phyloP scores from a whole-genome alignment of 2,888 invertebrate genomes.

The Trisateles emortualis region DNA sequence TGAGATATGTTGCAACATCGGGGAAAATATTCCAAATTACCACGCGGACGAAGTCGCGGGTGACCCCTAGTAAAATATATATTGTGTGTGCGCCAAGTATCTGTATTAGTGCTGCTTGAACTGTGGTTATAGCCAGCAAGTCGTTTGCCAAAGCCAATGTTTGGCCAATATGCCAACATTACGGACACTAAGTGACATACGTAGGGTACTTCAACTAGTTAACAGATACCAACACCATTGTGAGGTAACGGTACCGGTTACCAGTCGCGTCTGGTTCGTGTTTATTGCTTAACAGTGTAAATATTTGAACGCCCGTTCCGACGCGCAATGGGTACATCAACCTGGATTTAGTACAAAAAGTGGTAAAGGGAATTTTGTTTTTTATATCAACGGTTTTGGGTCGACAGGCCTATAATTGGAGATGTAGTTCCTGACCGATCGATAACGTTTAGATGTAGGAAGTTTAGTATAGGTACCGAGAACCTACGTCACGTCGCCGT shows the following conservation, averaged over 20 bases:
- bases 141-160: background rate
- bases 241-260: slow-evolving; percentile 35
- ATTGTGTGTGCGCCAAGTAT: no score
- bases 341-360: slow-evolving; percentile 37
- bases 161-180: background rate
- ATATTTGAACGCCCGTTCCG: slow-evolving; percentile 40
- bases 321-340: slow-evolving; percentile 39
- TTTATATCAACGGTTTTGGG: slow-evolving; percentile 12
- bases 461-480: background rate
- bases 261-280: slow-evolving; percentile 35
- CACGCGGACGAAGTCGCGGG: no score
- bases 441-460: background rate
- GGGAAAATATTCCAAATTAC: no score
- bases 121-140: no score
- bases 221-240: slow-evolving; percentile 20
- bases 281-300: slow-evolving; percentile 46
- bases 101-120: no score
- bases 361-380: slow-evolving; percentile 23
- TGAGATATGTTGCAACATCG: no score
- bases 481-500: no score
- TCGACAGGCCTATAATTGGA: background rate
- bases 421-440: background rate
- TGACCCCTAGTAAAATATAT: no score
- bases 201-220: slow-evolving; percentile 25
- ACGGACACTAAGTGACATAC: slow-evolving; percentile 36